phyloP scores from a whole-genome alignment of 64 coral and sea anemone species.

The Cladopsammia gracilis region DNA sequence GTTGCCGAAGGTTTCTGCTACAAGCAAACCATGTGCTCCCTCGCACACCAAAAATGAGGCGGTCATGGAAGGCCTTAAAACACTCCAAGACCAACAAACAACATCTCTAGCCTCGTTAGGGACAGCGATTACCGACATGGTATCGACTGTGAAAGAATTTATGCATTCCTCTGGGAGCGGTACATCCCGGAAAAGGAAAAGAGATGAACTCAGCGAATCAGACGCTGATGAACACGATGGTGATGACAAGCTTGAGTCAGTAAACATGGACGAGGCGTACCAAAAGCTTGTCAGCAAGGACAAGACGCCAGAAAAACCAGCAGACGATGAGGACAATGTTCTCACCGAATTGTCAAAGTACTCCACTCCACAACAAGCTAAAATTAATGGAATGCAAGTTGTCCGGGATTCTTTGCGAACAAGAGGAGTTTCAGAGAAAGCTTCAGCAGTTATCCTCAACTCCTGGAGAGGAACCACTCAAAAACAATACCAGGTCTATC shows the following conservation, averaged over 20 bases:
- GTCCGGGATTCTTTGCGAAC: slow-evolving; percentile 6
- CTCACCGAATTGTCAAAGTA: slow-evolving; percentile 35
- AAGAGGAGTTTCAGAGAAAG: slow-evolving; percentile 3
- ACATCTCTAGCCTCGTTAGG: neutral
- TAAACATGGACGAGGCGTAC: neutral
- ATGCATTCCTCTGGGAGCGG: neutral
- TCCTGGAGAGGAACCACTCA: slow-evolving; percentile 5
- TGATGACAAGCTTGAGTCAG: neutral
- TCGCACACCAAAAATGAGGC: neutral
- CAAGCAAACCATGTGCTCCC: neutral
- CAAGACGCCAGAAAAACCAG: neutral
- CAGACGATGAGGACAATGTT: slow-evolving; percentile 31
- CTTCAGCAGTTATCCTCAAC: too few species aligned
- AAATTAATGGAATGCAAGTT: slow-evolving; percentile 7
- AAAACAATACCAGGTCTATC: slow-evolving; percentile 13
- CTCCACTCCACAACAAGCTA: neutral
- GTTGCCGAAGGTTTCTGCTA: neutral
- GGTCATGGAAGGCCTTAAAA: neutral
- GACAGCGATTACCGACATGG: neutral
- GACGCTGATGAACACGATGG: neutral
- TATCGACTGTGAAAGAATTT: neutral
- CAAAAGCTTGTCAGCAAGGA: neutral
- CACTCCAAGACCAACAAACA: neutral
- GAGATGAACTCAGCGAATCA: neutral
- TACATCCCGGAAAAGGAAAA: neutral